Percentiles rank a stretch among this genome's conserved stretches.
phyloP scores from a whole-genome alignment of 2,113 vertebrate species.

The Cyrtonyx montezumae region DNA sequence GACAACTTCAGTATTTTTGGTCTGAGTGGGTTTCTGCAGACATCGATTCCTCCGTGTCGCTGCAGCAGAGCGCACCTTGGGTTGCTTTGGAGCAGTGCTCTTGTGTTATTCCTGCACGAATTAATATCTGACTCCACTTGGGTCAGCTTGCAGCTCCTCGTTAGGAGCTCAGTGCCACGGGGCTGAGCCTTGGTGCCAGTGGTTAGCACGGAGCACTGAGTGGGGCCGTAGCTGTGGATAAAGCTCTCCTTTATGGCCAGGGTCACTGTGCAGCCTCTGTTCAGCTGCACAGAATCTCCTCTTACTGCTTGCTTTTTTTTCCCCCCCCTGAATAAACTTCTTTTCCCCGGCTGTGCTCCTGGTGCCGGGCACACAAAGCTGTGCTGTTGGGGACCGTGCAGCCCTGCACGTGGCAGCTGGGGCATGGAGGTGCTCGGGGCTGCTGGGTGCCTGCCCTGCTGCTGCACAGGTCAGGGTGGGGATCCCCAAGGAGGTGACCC shows the following conservation, averaged over 20 bases:
- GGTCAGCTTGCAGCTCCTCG: not conserved
- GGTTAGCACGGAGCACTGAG: not conserved
- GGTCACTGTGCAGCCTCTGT: conserved; percentile 46
- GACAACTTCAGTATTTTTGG: rapidly evolving
- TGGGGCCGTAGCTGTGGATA: not conserved
- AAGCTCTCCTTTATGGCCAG: not conserved
- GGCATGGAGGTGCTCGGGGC: not conserved
- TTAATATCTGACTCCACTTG: not conserved
- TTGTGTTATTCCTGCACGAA: not conserved
- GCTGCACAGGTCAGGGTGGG: too few relatives aligned
- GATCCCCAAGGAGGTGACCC: too few relatives aligned
- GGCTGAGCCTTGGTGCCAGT: rapidly evolving
- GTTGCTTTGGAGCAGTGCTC: rapidly evolving
- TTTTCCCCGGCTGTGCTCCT: not conserved
- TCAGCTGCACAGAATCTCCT: not conserved
- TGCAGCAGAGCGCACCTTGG: rapidly evolving
- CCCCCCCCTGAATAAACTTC: not conserved
- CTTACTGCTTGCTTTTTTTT: not conserved
- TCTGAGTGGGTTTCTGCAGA: not conserved
- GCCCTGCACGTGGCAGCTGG: not conserved
- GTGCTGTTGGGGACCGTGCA: not conserved
- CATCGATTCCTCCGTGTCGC: rapidly evolving
- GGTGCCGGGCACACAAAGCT: conserved; percentile 26
- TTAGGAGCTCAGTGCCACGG: not conserved
- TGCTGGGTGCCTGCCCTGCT: not conserved